Conservation (phyloP, 2,113 vertebrate species). For the Microtus ochrogaster region DNA sequence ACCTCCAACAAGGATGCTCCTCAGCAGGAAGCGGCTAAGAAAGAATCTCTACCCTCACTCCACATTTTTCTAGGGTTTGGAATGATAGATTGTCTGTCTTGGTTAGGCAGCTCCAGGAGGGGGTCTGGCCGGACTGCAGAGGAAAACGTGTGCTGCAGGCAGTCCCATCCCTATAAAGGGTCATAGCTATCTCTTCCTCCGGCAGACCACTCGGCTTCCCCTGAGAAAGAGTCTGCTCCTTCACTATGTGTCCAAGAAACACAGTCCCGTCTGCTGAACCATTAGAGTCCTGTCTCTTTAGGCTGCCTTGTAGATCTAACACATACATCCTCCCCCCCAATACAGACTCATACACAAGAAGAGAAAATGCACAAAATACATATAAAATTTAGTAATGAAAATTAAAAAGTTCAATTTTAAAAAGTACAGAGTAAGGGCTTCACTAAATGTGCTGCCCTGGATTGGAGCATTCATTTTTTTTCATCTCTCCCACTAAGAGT, state of each 20-base stretch:
- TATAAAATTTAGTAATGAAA: background rate
- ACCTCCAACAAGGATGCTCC: background rate
- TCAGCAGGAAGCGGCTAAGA: background rate
- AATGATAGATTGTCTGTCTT: background rate
- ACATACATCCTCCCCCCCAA: background rate
- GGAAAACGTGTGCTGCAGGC: background rate
- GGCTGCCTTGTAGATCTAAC: background rate
- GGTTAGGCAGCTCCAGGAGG: background rate
- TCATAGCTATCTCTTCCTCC: background rate
- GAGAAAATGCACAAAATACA: background rate
- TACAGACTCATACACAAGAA: background rate
- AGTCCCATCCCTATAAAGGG: background rate
- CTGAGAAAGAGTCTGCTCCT: background rate
- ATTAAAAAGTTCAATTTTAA: background rate
- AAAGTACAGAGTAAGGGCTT: background rate
- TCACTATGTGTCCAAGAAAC: background rate
- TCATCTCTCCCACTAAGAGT: background rate
- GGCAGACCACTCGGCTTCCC: background rate
- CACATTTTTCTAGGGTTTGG: background rate
- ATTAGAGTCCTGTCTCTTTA: background rate
- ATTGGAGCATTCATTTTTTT: background rate
- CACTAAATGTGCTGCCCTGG: background rate
- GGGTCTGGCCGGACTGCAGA: background rate
- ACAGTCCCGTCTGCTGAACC: background rate
- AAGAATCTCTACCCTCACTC: background rate